Base-by-base conservation (phyloP, 2,797 vertebrate species). In the Valencia hispanica region DNA sequence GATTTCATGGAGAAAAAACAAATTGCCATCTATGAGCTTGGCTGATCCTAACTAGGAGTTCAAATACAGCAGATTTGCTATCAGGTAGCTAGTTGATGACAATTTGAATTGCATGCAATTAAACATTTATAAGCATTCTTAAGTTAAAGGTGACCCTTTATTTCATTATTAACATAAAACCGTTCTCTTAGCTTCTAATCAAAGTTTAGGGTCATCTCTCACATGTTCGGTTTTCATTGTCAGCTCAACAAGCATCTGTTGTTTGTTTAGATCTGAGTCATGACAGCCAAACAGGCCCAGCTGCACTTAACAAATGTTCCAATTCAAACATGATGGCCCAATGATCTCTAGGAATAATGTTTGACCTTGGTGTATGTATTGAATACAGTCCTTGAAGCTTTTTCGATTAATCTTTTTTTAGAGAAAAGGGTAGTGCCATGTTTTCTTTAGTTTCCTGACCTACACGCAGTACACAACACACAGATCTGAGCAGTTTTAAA, bases 241-340 rank as follows among this genome's bases (percentile, higher is more conserved):
- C 27, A 5, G 57, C 22, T 34, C 27, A 12, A 32, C 39, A 20
- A 72, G 15, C 53, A 45, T 55, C 70, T 72, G 70, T 72, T 72
- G 57, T 65, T 43, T 75, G 69, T 50, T 68, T 36, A 77, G 45
- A 50, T 73, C 12, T 51, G 57, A 80, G 72, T 72, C 80, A 78
- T 72, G 73, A 72, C 73, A 78, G 39, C 78, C 68, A 71, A 79
- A 41, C 66, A 22, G 68, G n/a, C 27, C 65, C 79, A 53, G 75
- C 59, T 80, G 73, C 41, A 65, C 68, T 63, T 51, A 65, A 73
- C 69, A 68, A 50, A 79, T 78, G 43, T 53, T 63, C 25, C 79
- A 74, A 81, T 81, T 32, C 72, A 72, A 68, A 41, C 75, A 65
- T 18, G 48, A 75, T 78, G 50, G 72, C 53, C 39, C 78, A 82